A percentile compares a stretch with the other conserved stretches of the same genome.
Conservation (phyloP, 1,140 invertebrate species). For the Riptortus pedestris region DNA sequence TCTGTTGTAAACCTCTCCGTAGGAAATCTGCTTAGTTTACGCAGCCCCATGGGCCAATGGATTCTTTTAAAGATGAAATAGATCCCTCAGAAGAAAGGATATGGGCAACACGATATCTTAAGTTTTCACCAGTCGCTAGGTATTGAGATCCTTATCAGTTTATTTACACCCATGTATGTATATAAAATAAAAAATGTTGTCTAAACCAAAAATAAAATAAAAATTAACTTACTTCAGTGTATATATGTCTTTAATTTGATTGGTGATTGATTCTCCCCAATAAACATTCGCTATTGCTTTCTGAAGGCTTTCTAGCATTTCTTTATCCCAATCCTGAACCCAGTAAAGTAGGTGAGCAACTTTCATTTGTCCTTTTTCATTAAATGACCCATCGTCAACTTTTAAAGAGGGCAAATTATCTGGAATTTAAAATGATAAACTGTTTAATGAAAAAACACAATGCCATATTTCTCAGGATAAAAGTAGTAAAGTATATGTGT, state of each 20-base stretch:
- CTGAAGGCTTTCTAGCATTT: conserved; percentile 14
- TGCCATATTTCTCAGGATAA: not conserved
- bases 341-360: conserved; percentile 23
- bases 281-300: conserved; percentile 7
- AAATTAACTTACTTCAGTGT: not conserved
- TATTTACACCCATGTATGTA: too few relatives aligned
- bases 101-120: too few relatives aligned
- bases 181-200: too few relatives aligned
- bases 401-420: conserved; percentile 21
- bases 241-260: conserved; percentile 21
- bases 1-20: too few relatives aligned
- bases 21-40: too few relatives aligned
- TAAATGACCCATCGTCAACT: conserved; percentile 2
- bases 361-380: conserved; percentile 11
- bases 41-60: too few relatives aligned
- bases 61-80: too few relatives aligned
- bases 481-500: not conserved
- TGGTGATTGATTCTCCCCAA: conserved; percentile 18
- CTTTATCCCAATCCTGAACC: conserved; percentile 25
- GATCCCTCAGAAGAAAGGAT: too few relatives aligned
- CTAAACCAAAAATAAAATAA: too few relatives aligned
- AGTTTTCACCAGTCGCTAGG: too few relatives aligned
- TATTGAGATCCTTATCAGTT: too few relatives aligned
- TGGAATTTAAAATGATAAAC: too few relatives aligned
- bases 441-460: not conserved